phyloP scores from a whole-genome alignment of 2,797 vertebrate genomes.

The Pitangus sulphuratus region DNA sequence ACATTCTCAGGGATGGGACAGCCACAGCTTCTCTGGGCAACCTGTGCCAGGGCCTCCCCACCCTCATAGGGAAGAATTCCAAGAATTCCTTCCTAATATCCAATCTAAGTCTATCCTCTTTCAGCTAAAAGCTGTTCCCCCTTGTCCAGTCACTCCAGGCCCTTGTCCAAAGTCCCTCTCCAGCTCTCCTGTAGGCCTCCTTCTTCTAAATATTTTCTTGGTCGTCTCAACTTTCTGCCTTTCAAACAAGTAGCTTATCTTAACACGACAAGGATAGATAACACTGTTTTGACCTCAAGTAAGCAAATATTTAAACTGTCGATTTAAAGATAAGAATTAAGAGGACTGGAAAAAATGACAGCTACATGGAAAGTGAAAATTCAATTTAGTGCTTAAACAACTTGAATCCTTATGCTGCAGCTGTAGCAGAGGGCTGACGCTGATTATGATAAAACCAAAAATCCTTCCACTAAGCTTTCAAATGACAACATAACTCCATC shows the following conservation, averaged over 20 bases:
- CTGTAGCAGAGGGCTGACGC: neutral
- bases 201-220: neutral
- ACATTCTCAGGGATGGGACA: accelerated
- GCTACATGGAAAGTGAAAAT: neutral
- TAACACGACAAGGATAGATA: neutral
- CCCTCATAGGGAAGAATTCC: neutral
- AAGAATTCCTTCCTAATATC: neutral
- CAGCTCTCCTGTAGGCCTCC: neutral
- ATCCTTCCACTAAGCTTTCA: neutral
- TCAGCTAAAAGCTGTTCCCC: neutral
- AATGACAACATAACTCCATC: neutral
- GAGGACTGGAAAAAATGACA: neutral
- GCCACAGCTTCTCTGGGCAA: neutral
- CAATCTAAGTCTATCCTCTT: neutral
- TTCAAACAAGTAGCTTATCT: neutral
- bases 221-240: neutral
- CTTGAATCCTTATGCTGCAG: neutral
- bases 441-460: neutral
- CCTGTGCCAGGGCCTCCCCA: neutral
- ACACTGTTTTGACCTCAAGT: neutral
- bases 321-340: neutral
- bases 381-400: neutral
- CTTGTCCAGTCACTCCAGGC: neutral
- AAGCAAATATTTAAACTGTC: neutral
- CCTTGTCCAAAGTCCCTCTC: neutral